Conservation (phyloP, 2,797 vertebrate species). For the Anabas testudineus region DNA sequence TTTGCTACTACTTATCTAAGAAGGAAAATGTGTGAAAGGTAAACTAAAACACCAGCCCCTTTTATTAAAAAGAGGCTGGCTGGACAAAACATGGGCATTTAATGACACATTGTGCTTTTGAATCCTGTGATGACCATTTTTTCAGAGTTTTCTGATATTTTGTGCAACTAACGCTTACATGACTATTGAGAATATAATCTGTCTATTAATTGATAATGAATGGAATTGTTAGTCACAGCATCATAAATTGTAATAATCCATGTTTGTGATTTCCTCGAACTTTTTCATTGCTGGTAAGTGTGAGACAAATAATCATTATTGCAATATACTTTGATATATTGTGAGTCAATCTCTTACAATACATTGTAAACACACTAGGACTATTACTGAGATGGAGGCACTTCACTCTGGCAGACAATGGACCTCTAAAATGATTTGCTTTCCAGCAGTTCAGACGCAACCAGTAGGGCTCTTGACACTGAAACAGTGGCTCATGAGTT, state of each 20-base stretch:
- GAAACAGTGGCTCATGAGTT: constrained; percentile 12
- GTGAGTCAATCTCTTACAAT: constrained; percentile 22
- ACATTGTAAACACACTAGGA: constrained; percentile 29
- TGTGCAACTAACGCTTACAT: background rate
- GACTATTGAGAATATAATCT: background rate
- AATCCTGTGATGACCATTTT: background rate
- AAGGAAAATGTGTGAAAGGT: background rate
- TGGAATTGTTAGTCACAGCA: too few species aligned
- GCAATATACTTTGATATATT: constrained; percentile 15
- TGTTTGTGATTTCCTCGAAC: constrained; percentile 17
- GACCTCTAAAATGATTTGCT: constrained; percentile 23
- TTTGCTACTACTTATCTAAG: background rate
- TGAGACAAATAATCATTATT: constrained; percentile 20
- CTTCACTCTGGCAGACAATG: constrained; percentile 8
- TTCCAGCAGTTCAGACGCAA: constrained; percentile 3
- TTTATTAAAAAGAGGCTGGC: background rate
- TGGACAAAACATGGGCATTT: background rate
- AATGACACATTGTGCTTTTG: background rate
- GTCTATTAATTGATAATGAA: too few species aligned
- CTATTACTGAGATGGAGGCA: constrained; percentile 23
- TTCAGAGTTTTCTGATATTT: background rate
- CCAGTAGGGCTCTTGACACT: constrained; percentile 20
- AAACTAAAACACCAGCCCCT: background rate
- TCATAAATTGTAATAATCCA: background rate
- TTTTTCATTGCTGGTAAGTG: background rate